phyloP scores from a whole-genome alignment of 2,113 vertebrate genomes.

The Zeus faber region DNA sequence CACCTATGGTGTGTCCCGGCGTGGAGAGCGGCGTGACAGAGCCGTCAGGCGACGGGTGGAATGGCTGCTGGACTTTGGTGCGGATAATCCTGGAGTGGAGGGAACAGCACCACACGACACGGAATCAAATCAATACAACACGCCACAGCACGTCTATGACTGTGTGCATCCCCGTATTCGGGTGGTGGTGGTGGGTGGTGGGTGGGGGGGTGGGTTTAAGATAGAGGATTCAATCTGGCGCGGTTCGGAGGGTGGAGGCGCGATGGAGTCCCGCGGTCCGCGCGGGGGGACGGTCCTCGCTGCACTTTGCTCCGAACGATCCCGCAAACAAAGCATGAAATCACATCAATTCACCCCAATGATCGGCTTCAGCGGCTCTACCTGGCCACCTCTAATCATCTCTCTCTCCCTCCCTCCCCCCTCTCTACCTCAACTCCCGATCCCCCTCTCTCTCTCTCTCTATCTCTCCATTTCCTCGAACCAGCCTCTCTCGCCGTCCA shows the following conservation, averaged over 20 bases:
- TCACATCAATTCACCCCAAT: slow-evolving; percentile 75
- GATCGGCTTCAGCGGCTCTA: slow-evolving; percentile 80
- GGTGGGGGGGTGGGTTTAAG: slow-evolving; percentile 51
- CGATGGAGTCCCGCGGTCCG: slow-evolving; percentile 78
- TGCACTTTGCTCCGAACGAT: slow-evolving; percentile 81
- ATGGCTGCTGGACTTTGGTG: slow-evolving; percentile 99
- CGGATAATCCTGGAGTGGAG: slow-evolving; percentile 91
- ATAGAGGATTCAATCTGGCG: slow-evolving; percentile 75
- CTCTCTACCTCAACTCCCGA: slow-evolving; percentile 26
- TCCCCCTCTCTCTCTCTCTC: slow-evolving; percentile 56
- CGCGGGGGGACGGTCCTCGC: slow-evolving; percentile 76
- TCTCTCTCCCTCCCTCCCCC: slow-evolving; percentile 40
- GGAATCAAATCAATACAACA: slow-evolving; percentile 62
- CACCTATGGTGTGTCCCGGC: slow-evolving; percentile 97
- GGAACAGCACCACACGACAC: slow-evolving; percentile 47
- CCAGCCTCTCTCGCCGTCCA: not conserved
- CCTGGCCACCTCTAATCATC: slow-evolving; percentile 81
- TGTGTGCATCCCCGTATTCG: slow-evolving; percentile 57
- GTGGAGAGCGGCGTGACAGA: slow-evolving; percentile 86
- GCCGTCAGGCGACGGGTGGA: slow-evolving; percentile 97
- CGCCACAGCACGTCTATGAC: slow-evolving; percentile 42
- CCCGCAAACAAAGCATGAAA: slow-evolving; percentile 76
- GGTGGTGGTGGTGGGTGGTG: slow-evolving; percentile 55
- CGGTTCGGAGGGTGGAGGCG: slow-evolving; percentile 76
- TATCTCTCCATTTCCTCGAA: not conserved